Base-by-base conservation (phyloP, 2,888 invertebrate genomes). In the Mesorhabditis spiculigera region DNA sequence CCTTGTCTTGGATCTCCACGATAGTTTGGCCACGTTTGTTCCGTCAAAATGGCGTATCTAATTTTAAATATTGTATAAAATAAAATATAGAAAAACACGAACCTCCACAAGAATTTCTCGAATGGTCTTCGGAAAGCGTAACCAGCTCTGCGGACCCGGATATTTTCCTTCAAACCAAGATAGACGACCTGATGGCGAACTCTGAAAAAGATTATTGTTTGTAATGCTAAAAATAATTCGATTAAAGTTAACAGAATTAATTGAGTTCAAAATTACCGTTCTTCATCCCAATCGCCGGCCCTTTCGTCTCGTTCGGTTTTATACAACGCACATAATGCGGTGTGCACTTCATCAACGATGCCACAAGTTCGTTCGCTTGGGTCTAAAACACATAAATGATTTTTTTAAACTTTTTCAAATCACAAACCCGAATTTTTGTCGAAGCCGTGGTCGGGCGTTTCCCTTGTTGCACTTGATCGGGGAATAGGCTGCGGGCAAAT, bases 251-350 rank as follows among this genome's bases (percentile, higher is more conserved):
- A 43, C 5, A 42, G 58, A 45, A 65, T 41, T 4, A 70, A 58
- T 41, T 42, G 13, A 28, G 63, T 1, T 10, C 8, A 43, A 72
- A 16, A 44, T 13, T 66, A 86, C 86, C 86, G 79, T 64, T 88
- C 86, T 58, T 90, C 89, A 78, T 91, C 91, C 90, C 91, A 91
- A 81, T 91, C 91, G 42, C 88, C 87, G 1, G 91, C 88, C 76
- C 88, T 88, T 91, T 91, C 41, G 90, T 90, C 83, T 91, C 91
- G 84, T 91, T 91, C 16, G 91, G 91, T 84, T 91, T 91, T 78
- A 91, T 91, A 84, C 91, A 91, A 67, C 91, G 87, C 73, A 91
- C 90, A 84, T 91, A 91, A 86, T 91, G 91, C 5, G 91, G 91
- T 4, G 90, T 90, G 83, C 91, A 91, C 80, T 89, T 89, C 90